A percentile compares a stretch with the other conserved stretches of the same genome.
Conservation (phyloP, 2,797 vertebrate genomes). For the Cichlasoma orientale region DNA sequence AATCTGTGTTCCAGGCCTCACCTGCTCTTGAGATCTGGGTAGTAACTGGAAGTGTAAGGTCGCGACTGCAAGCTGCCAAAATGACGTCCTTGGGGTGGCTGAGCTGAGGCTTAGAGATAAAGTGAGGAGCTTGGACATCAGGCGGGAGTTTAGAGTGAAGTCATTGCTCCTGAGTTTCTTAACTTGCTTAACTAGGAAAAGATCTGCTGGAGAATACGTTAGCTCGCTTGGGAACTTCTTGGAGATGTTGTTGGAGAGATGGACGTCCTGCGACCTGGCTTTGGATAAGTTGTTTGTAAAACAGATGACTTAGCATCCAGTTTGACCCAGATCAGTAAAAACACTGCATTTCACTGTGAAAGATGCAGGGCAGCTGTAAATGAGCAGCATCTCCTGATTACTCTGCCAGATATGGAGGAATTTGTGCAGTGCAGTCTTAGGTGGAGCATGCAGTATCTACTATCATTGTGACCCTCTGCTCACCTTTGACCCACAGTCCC, state of each 20-base stretch:
- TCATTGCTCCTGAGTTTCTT: neutral
- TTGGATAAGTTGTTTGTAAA: neutral
- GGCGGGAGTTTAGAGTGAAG: neutral
- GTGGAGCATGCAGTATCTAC: slow-evolving; percentile 66
- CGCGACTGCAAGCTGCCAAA: neutral
- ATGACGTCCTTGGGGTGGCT: too few relatives aligned
- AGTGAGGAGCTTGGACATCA: neutral
- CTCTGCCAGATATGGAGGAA: too few relatives aligned
- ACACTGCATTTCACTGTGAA: rapidly evolving
- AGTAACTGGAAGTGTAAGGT: neutral
- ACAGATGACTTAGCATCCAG: too few relatives aligned
- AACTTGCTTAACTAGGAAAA: neutral
- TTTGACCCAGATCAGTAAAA: neutral
- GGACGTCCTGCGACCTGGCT: neutral
- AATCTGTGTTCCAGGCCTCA: neutral
- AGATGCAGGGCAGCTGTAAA: too few relatives aligned
- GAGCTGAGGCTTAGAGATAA: rapidly evolving
- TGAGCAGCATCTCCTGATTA: too few relatives aligned
- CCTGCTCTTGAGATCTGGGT: neutral
- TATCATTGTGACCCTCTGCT: slow-evolving; percentile 43
- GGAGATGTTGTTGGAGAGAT: neutral
- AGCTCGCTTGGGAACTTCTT: neutral
- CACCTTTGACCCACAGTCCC: slow-evolving; percentile 25
- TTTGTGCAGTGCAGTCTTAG: slow-evolving; percentile 11
- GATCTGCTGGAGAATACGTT: neutral